These are phyloP conservation scores for Stichodactyla mertensii DNA, from an alignment of 64 coral and sea anemone genomes.

Conservation along the genomic window DNA sequence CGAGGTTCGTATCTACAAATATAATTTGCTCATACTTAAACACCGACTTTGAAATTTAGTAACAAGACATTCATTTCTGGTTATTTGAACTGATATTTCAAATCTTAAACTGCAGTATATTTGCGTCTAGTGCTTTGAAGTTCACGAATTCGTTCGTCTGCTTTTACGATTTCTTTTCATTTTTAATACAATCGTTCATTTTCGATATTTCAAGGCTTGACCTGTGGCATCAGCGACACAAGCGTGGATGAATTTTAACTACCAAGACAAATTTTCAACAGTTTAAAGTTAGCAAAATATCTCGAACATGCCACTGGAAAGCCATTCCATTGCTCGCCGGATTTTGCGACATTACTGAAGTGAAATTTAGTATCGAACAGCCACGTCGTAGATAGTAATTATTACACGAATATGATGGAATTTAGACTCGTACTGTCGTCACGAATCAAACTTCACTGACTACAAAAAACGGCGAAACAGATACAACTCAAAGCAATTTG, in stretches of 20 bases:
- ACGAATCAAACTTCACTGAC: background rate
- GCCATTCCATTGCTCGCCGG: background rate
- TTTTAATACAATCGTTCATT: conserved; percentile 71
- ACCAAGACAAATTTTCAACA: conserved; percentile 14
- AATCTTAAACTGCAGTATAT: too few species aligned
- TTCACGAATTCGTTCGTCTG: background rate
- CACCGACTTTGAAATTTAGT: conserved; percentile 6
- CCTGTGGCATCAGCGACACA: conserved; percentile 35
- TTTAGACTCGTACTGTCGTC: background rate
- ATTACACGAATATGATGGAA: conserved; percentile 26
- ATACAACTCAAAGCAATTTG: background rate
- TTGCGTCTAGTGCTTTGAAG: background rate
- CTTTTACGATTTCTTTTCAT: conserved; percentile 48
- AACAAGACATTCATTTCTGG: background rate
- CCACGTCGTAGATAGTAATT: background rate
- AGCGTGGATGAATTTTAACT: conserved; percentile 36
- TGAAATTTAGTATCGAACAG: background rate
- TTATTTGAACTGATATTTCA: background rate
- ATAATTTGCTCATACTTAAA: conserved; percentile 38
- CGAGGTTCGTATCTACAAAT: conserved; percentile 35
- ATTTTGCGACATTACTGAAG: background rate
- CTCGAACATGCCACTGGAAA: background rate
- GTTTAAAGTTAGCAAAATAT: conserved; percentile 32
- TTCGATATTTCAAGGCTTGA: conserved; percentile 50
- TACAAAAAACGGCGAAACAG: conserved; percentile 23